Conservation (phyloP, 2,113 vertebrate genomes). For the Elaphurus davidianus region DNA sequence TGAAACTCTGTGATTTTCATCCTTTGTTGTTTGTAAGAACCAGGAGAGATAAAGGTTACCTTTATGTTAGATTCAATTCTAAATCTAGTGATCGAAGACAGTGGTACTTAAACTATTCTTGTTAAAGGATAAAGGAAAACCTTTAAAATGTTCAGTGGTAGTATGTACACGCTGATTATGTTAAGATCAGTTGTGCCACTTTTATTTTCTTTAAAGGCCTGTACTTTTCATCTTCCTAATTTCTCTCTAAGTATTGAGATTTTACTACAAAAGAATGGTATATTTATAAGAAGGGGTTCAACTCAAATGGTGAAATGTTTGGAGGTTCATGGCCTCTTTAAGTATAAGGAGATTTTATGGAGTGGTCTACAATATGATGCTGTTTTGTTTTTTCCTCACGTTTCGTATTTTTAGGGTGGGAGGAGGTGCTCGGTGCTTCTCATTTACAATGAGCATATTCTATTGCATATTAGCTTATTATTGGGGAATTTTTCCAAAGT, state of each 20-base stretch:
- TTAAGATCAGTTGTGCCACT: neutral
- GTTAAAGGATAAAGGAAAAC: neutral
- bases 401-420: neutral
- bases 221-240: neutral
- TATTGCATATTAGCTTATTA: neutral
- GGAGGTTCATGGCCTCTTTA: neutral
- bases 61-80: slow-evolving; percentile 22
- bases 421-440: neutral
- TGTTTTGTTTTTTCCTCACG: neutral
- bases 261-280: neutral
- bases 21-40: slow-evolving; percentile 17
- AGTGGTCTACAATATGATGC: neutral
- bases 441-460: neutral
- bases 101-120: neutral
- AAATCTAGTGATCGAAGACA: neutral
- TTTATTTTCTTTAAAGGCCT: neutral
- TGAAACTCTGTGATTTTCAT: neutral
- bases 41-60: neutral
- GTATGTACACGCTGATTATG: neutral
- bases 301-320: neutral
- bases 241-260: neutral
- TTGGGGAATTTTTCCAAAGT: neutral
- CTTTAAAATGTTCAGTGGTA: neutral
- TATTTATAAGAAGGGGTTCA: neutral
- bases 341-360: neutral